Evolutionary conservation across 2,113 vertebrate species (phyloP).

Genomic region (Phoenicopterus ruber): DNA sequence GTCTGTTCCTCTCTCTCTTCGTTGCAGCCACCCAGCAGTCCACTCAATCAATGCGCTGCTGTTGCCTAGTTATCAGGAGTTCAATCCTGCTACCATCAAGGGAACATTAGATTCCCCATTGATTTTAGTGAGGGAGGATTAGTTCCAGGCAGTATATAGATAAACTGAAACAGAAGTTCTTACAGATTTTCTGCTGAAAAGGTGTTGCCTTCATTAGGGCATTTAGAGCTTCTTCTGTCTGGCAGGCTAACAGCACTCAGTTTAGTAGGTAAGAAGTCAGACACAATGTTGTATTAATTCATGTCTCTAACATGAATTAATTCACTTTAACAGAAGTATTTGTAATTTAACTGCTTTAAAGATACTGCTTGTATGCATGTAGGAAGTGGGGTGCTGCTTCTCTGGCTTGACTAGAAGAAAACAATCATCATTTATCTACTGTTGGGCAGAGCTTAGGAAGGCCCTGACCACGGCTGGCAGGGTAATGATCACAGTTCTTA

Average conservation of each 20-base stretch:
- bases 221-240: not conserved
- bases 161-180: not conserved
- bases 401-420: not conserved
- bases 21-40: not conserved
- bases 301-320: too few species aligned
- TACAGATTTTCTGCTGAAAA: not conserved
- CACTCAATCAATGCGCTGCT: not conserved
- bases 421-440: not conserved
- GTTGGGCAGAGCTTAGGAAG: not conserved
- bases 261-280: not conserved
- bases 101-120: not conserved
- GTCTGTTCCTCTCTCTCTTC: not conserved
- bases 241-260: not conserved
- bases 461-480: not conserved
- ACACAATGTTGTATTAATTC: not conserved
- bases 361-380: not conserved
- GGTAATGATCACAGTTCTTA: not conserved
- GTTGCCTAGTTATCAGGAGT: conserved; percentile 3
- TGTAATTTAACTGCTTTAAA: not conserved
- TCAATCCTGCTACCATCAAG: not conserved
- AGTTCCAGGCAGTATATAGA: not conserved
- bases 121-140: not conserved
- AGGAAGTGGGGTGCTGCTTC: not conserved
- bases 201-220: not conserved
- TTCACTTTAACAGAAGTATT: not conserved